Evolutionary conservation across 2,113 vertebrate genomes (phyloP).

Genomic region (Spea multiplicata): DNA sequence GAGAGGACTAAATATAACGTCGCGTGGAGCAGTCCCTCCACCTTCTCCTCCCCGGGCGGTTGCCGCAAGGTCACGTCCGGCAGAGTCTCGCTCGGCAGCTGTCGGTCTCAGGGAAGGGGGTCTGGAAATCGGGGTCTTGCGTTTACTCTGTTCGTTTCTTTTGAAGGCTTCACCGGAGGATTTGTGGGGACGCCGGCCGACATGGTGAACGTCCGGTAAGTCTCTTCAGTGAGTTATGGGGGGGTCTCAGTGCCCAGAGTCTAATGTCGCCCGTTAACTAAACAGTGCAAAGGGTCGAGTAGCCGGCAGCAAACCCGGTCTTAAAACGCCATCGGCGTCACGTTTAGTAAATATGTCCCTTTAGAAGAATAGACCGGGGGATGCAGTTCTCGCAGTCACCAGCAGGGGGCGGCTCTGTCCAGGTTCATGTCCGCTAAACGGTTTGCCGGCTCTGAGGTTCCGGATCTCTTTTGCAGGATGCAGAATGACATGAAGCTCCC

Average conservation of each 20-base stretch:
- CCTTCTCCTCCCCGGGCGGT: neutral
- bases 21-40: no score
- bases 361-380: fast-evolving
- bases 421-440: no score
- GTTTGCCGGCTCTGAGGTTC: no score
- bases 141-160: neutral
- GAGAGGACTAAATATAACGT: no score
- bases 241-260: no score
- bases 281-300: no score
- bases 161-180: slow-evolving; percentile 84
- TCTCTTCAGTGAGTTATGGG: neutral
- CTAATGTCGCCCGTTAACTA: no score
- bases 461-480: slow-evolving; percentile 72
- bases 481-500: slow-evolving; percentile 94
- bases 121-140: neutral
- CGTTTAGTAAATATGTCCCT: neutral
- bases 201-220: slow-evolving; percentile 94
- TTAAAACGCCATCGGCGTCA: no score
- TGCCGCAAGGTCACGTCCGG: neutral
- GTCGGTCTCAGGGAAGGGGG: neutral
- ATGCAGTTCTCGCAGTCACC: no score
- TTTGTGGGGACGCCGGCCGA: slow-evolving; percentile 92
- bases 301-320: no score
- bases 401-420: no score
- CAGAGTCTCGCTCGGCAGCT: neutral